These are phyloP conservation scores for Diphyllodes magnificus DNA, from an alignment of 2,113 vertebrate species.

Conservation along the genomic window DNA sequence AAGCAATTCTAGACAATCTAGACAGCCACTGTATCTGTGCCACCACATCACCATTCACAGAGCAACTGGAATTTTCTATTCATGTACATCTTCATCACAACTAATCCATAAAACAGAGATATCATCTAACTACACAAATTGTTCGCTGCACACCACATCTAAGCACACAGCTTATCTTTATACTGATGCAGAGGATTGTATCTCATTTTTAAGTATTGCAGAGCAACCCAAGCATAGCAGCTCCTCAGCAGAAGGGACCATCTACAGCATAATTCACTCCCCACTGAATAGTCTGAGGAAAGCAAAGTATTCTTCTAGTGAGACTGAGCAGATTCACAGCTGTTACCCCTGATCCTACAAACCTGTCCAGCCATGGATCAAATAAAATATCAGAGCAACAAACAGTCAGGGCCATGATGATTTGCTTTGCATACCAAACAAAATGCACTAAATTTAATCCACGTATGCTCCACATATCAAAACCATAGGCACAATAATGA, in stretches of 20 bases:
- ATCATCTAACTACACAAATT: neutral
- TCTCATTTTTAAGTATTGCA: neutral
- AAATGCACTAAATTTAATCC: neutral
- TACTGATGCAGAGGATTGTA: neutral
- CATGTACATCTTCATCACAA: neutral
- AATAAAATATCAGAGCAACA: neutral
- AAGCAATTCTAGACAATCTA: neutral
- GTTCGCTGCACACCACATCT: neutral
- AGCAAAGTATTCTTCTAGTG: neutral
- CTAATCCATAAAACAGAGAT: neutral
- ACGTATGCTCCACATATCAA: neutral
- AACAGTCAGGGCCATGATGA: neutral
- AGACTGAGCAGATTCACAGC: neutral
- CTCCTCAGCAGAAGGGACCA: neutral
- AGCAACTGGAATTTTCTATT: neutral
- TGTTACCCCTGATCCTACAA: neutral
- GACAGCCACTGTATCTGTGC: neutral
- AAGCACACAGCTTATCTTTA: neutral
- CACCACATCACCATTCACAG: neutral
- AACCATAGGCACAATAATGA: neutral
- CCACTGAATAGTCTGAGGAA: neutral
- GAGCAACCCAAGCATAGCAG: neutral
- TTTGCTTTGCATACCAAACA: neutral
- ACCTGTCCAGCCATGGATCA: neutral
- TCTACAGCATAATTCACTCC: neutral